A percentile compares a stretch with the other conserved stretches of the same genome.
phyloP scores from a whole-genome alignment of 2,797 vertebrate genomes.

The Xiphophorus birchmanni region DNA sequence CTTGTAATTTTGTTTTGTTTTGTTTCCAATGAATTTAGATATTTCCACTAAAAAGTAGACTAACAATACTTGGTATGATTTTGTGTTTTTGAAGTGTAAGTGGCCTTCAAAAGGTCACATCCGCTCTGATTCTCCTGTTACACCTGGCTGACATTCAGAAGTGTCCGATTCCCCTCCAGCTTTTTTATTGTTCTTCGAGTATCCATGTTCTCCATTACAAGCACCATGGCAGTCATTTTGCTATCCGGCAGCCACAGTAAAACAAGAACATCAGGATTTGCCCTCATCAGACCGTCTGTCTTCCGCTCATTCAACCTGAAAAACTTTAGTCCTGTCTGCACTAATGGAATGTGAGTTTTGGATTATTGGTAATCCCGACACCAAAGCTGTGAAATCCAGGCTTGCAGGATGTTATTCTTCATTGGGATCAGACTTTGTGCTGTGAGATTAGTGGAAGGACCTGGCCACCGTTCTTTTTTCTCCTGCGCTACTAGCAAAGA shows the following conservation, averaged over 20 bases:
- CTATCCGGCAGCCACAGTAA: slow-evolving; percentile 9
- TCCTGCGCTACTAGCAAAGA: slow-evolving; percentile 57
- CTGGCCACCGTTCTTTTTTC: slow-evolving; percentile 61
- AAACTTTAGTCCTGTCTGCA: slow-evolving; percentile 71
- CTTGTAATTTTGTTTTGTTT: too few relatives aligned
- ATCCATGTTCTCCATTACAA: neutral
- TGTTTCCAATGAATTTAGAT: too few relatives aligned
- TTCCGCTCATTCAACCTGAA: slow-evolving; percentile 35
- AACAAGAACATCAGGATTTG: slow-evolving; percentile 21
- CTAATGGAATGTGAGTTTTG: slow-evolving; percentile 85
- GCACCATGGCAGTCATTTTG: neutral
- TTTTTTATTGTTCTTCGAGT: neutral
- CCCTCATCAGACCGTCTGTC: slow-evolving; percentile 30
- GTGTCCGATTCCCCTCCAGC: neutral
- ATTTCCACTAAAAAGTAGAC: too few relatives aligned
- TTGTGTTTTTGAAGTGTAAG: neutral
- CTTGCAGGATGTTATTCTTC: slow-evolving; percentile 82
- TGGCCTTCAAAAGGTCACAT: neutral
- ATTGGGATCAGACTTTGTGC: slow-evolving; percentile 76
- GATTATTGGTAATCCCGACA: slow-evolving; percentile 78
- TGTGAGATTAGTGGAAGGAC: slow-evolving; percentile 74
- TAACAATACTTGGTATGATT: too few relatives aligned
- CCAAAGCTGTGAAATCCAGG: slow-evolving; percentile 75
- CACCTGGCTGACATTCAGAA: neutral
- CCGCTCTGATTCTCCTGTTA: neutral